A percentile compares a stretch with the other conserved stretches of the same genome.
Evolutionary conservation across 2,113 vertebrate genomes (phyloP).

Genomic region (Mobula birostris): DNA sequence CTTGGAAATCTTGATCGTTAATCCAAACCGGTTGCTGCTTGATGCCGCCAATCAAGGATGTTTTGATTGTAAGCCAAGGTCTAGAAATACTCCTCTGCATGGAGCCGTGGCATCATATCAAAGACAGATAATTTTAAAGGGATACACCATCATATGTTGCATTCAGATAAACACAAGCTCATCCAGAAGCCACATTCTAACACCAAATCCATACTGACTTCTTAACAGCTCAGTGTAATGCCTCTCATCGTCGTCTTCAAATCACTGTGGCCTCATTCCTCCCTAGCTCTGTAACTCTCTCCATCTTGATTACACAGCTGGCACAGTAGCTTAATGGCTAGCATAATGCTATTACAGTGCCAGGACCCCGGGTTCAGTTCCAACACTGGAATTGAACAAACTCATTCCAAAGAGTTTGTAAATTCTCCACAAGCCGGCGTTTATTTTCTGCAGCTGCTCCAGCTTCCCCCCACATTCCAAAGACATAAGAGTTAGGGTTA

Average conservation of each 20-base stretch:
- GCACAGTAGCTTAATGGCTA: neutral
- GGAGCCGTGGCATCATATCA: neutral
- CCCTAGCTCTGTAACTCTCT: too few species aligned
- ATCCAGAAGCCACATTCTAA: neutral
- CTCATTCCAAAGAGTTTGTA: too few species aligned
- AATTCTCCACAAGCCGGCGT: too few species aligned
- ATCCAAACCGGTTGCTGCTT: slow-evolving; percentile 11
- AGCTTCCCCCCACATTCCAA: too few species aligned
- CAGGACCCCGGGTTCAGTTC: too few species aligned
- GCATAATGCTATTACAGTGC: too few species aligned
- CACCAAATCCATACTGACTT: too few species aligned
- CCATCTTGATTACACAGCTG: neutral
- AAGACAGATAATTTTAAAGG: neutral
- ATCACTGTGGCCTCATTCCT: neutral
- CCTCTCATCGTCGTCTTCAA: neutral
- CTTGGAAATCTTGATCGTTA: neutral
- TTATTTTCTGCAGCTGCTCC: too few species aligned
- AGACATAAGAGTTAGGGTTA: too few species aligned
- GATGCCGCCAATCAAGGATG: neutral
- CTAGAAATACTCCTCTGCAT: neutral
- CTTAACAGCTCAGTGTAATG: too few species aligned
- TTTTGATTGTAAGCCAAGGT: neutral
- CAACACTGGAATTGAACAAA: too few species aligned
- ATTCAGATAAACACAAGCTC: neutral
- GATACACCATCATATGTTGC: neutral